phyloP scores from a whole-genome alignment of 2,797 vertebrate genomes.

The Tragelaphus eurycerus region DNA sequence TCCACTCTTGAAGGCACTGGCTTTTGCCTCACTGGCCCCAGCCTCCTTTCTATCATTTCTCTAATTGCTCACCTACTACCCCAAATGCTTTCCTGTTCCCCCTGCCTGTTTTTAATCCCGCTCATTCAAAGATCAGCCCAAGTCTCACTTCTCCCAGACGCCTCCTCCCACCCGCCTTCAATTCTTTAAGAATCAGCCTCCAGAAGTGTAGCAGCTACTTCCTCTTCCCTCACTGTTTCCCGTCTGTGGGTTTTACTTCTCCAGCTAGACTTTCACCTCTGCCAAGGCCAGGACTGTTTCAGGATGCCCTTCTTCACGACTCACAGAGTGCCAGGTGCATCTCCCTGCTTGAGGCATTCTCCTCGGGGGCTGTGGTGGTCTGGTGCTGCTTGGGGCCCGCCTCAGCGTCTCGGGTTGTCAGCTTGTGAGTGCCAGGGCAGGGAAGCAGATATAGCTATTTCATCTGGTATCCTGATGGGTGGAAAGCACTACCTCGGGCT shows the following conservation, averaged over 20 bases:
- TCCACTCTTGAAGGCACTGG: fast-evolving
- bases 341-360: not conserved
- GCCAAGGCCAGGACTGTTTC: not conserved
- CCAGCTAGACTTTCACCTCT: not conserved
- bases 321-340: not conserved
- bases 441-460: not conserved
- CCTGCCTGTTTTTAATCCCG: not conserved
- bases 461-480: not conserved
- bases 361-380: no score
- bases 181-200: not conserved
- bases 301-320: not conserved
- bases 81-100: not conserved
- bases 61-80: not conserved
- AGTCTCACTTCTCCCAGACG: not conserved
- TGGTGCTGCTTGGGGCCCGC: not conserved
- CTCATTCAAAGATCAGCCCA: not conserved
- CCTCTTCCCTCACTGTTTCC: not conserved
- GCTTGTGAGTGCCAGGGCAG: not conserved
- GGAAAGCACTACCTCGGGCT: not conserved
- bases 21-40: not conserved
- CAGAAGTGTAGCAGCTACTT: not conserved
- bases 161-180: not conserved
- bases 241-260: not conserved
- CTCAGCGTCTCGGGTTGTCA: not conserved
- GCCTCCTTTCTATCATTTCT: not conserved